Percentiles rank a stretch among this genome's conserved stretches.
Conservation (phyloP, 2,797 vertebrate species). For the Oceanodroma leucorhoa region DNA sequence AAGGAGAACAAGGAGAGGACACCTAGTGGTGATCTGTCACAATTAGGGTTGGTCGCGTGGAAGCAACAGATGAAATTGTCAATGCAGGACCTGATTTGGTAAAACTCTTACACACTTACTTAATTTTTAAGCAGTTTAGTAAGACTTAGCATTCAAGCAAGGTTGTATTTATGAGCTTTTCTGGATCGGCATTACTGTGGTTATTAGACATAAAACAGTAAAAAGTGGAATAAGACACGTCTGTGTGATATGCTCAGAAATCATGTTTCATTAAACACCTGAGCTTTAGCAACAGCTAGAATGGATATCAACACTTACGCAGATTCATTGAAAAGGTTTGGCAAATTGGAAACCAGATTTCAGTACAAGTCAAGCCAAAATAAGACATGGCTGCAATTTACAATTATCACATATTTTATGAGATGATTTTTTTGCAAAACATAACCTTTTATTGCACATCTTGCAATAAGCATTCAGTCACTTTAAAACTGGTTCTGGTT, state of each 20-base stretch:
- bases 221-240: neutral
- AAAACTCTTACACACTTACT: neutral
- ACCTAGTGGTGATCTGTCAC: constrained; percentile 50
- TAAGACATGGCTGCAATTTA: neutral
- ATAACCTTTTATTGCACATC: neutral
- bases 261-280: neutral
- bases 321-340: neutral
- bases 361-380: neutral
- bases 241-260: neutral
- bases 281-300: neutral
- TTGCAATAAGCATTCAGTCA: neutral
- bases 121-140: neutral
- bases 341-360: neutral
- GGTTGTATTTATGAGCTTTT: neutral
- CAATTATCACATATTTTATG: neutral
- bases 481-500: neutral
- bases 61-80: neutral
- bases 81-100: neutral
- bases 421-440: neutral
- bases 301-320: accelerated
- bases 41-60: neutral
- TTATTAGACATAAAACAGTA: neutral
- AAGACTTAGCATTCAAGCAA: neutral
- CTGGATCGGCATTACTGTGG: neutral
- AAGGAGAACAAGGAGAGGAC: constrained; percentile 49